Base-by-base conservation (phyloP, 2,888 invertebrate genomes). In the Drosophila conformis region DNA sequence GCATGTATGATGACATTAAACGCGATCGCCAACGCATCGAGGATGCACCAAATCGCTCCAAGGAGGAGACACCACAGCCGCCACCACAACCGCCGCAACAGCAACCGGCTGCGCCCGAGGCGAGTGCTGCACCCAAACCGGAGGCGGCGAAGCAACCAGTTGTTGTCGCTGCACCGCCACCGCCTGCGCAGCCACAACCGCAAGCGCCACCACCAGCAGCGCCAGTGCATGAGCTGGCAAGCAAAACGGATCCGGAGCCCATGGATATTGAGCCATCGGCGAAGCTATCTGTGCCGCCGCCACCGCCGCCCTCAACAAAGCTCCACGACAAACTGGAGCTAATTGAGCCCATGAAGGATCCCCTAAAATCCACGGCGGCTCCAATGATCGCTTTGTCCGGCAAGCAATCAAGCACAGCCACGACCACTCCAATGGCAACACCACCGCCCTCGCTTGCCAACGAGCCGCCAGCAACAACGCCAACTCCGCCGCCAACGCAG, bases 1-100 rank as follows among this genome's bases (percentile, higher is more conserved):
- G 96, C 1, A 97, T 98, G 85, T 95, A 96, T 81, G 98, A 98
- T 73, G 94, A 96, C 80, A 94, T 97, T 92, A 95, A 96, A 46
- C 95, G 96, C 56, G 95, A 96, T 80, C 94, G 95, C 64, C 94
- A 95, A 78, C 95, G 95, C 82, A 93, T 94, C n/a, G 91, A 94
- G 36, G 95, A 95, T 49, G 61, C 64, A 29, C 62, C 76, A 6
- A 81, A 53, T 70, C 81, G 81, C 27, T 36, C 56, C n/a, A 83
- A 67, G 27, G 77, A 72, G 57, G 80, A 93, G 64, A 80, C 86
- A 10, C 82, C 81, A 31, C 88, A 87, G 42, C 81, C 85, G 2
- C 61, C 56, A 2, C n/a, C 61, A 21, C 68, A 74, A 65, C 86
- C 51, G 40, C 76, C 21, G 68, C 82, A 73, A 61, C 65, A 69